Evolutionary conservation across 2,888 invertebrate species (phyloP).

Genomic region (Lepas anatifera): DNA sequence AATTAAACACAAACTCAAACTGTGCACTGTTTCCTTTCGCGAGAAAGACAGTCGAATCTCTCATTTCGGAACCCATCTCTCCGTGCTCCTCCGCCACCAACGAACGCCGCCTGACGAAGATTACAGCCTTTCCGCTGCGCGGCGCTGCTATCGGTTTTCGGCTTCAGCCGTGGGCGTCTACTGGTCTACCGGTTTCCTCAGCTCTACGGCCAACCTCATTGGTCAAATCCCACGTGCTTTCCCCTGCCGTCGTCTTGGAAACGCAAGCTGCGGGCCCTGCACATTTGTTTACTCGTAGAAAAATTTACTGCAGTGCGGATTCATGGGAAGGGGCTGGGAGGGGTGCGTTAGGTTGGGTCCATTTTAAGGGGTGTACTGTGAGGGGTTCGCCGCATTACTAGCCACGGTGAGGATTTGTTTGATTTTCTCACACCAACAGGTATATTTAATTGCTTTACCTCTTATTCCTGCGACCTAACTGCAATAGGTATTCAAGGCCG

Average conservation of each 20-base stretch:
- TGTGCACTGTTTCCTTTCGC: conserved; percentile 68
- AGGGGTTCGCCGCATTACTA: too few species aligned
- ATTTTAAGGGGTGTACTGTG: too few species aligned
- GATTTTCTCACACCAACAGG: too few species aligned
- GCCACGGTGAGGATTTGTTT: too few species aligned
- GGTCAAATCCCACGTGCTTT: not conserved
- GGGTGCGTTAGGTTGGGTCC: too few species aligned
- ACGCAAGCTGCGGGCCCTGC: not conserved
- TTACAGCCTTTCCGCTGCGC: not conserved
- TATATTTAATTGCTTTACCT: too few species aligned
- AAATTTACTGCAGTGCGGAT: too few species aligned
- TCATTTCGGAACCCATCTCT: conserved; percentile 57
- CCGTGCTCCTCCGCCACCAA: not conserved
- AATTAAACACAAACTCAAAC: conserved; percentile 75
- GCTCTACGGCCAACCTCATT: not conserved
- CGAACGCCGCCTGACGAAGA: conserved; percentile 4
- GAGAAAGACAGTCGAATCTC: conserved; percentile 88
- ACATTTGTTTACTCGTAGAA: too few species aligned
- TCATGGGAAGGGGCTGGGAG: too few species aligned
- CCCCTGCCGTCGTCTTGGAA: not conserved
- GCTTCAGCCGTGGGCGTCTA: not conserved
- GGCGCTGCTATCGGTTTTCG: conserved; percentile 1
- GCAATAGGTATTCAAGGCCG: too few species aligned
- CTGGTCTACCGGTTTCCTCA: not conserved
- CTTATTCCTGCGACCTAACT: too few species aligned